Evolutionary conservation across 53 echinoderm and acorn worm species (phyloP).

Genomic region (Pentamera pediparva): DNA sequence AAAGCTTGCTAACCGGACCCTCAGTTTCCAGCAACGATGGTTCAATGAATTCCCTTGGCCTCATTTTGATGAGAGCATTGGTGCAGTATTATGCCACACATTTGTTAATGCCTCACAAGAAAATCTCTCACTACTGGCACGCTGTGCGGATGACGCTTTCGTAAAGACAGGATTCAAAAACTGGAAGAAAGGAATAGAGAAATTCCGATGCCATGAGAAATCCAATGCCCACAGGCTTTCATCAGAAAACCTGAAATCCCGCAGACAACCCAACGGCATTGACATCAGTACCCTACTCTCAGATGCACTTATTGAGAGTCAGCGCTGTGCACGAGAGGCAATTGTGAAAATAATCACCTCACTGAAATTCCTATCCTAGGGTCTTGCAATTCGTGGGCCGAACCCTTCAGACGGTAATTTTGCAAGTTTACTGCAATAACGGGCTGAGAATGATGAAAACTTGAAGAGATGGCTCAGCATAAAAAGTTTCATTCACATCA

Average conservation of each 20-base stretch:
- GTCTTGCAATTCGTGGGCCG: conserved; percentile 33
- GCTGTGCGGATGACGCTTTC: conserved; percentile 21
- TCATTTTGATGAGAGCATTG: conserved; percentile 12
- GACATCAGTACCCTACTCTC: conserved; percentile 15
- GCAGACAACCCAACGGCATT: not conserved
- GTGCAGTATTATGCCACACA: not conserved
- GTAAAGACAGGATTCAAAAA: conserved; percentile 29
- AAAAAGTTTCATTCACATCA: not conserved
- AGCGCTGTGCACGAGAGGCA: conserved; percentile 4
- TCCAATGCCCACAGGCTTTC: conserved; percentile 28
- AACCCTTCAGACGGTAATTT: conserved; percentile 27
- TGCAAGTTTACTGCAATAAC: not conserved
- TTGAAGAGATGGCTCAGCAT: conserved; percentile 31
- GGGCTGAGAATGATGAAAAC: conserved; percentile 16
- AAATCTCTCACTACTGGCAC: conserved; percentile 20
- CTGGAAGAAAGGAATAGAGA: conserved; percentile 35
- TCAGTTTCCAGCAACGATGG: conserved; percentile 9
- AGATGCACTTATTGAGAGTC: not conserved
- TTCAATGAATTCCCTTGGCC: conserved; percentile 13
- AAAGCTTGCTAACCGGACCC: not conserved
- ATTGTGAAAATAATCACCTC: conserved; percentile 15
- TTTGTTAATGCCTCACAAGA: not conserved
- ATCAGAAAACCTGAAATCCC: not conserved
- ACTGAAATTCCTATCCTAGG: conserved; percentile 26
- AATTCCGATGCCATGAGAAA: conserved; percentile 25